Evolutionary conservation across 2,888 invertebrate genomes (phyloP).

Genomic region (Philereme vetulata): DNA sequence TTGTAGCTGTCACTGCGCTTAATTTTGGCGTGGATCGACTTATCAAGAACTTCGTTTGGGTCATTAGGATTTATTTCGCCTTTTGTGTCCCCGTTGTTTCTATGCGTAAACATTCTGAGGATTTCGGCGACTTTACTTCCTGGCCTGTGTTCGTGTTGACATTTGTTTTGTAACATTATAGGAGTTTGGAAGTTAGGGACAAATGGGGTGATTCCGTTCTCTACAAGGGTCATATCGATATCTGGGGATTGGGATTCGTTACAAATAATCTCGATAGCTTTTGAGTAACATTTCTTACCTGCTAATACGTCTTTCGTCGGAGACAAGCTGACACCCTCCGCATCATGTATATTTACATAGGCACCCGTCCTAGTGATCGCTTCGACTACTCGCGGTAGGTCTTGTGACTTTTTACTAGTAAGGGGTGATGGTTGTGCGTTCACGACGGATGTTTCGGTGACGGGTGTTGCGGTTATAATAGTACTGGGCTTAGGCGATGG

Average conservation of each 20-base stretch:
- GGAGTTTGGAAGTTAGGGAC: conserved; percentile 78
- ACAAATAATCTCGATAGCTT: conserved; percentile 52
- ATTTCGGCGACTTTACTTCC: conserved; percentile 74
- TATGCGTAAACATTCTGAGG: conserved; percentile 75
- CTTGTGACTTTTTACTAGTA: conserved; percentile 61
- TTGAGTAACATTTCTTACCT: conserved; percentile 85
- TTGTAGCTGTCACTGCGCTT: conserved; percentile 94
- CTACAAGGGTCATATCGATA: conserved; percentile 50
- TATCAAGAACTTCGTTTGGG: conserved; percentile 48
- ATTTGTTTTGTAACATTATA: conserved; percentile 70
- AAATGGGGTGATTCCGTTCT: conserved; percentile 69
- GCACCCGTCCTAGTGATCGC: conserved; percentile 84
- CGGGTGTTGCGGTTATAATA: conserved; percentile 84
- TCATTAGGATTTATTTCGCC: conserved; percentile 45
- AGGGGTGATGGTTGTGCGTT: conserved; percentile 53
- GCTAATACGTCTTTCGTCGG: conserved; percentile 86
- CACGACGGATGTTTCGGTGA: conserved; percentile 62
- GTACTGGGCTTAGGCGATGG: conserved; percentile 84
- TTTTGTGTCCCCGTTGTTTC: conserved; percentile 54
- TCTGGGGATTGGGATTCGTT: conserved; percentile 50
- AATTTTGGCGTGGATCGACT: conserved; percentile 77
- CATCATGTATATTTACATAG: conserved; percentile 89
- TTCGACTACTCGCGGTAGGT: conserved; percentile 74
- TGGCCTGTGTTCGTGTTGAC: conserved; percentile 55
- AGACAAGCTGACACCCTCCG: conserved; percentile 83